Evolutionary conservation across 2,113 vertebrate species (phyloP), one percentile per base, ranked within the genome.

Genomic region (Echinops telfairi): DNA sequence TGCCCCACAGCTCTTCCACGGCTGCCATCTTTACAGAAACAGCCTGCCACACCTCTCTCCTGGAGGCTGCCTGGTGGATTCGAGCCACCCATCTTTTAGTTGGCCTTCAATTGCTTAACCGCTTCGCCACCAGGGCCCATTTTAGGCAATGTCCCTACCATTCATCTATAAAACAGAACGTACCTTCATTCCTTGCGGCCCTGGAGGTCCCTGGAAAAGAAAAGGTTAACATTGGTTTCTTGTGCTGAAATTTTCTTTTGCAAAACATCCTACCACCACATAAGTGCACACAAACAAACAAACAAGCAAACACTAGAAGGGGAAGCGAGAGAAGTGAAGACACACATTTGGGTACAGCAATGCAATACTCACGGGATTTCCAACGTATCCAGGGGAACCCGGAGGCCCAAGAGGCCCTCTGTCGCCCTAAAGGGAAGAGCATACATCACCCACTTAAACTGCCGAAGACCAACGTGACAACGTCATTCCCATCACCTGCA

Each of bases 131-230:
- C 64, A 68, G 66, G 66, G 66, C 66, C 25, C 27, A 19, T 36
- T 73, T 73, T 73, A 36, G 33, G 25, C 12, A 40, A 77, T n/a
- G 0, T 53, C 47, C 64, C 40, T 29, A 27, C 25, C 20, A 86
- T 2, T 22, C 84, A 66, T 36, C 16, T 29, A 57, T 40, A 47
- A 53, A 76, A 7, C n/a, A n/a, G 96, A 90, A 95, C 0, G 2
- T 97, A 99, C 99, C 99, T 99, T 99, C 95, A 98, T 97, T 97
- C 99, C 99, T 86, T 97, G 98, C 82, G 95, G 1, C 92, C 99
- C 99, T 17, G 98, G 98, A 3, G 98, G 98, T 60, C 99, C 99
- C 99, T 99, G 97, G 90, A 95, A 94, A 97, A 97, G n/a, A 95
- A 43, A 80, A 38, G 96, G 29, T 57, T 53, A 22, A 64, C 64